Evolutionary conservation across 1,140 invertebrate genomes (phyloP).

Genomic region (Notospermus geniculatus): DNA sequence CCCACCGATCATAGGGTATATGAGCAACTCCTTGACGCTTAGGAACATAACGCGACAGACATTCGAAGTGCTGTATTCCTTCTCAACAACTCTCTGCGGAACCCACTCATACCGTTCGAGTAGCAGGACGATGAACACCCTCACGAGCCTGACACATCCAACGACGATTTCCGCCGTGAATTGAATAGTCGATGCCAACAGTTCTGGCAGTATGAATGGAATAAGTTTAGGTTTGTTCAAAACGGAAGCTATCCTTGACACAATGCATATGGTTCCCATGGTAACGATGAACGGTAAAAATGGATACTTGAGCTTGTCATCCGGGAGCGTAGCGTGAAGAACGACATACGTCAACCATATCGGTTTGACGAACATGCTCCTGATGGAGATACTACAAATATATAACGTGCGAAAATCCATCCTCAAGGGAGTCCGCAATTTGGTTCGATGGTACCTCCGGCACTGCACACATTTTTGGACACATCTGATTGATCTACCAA

Average conservation of each 20-base stretch:
- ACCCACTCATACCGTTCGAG: too few species aligned
- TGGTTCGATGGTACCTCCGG: conserved; percentile 33
- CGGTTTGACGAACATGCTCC: conserved; percentile 50
- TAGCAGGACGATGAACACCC: too few species aligned
- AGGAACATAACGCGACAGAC: too few species aligned
- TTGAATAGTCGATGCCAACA: conserved; percentile 42
- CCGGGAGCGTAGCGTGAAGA: conserved; percentile 26
- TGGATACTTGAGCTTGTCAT: conserved; percentile 32
- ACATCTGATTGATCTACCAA: conserved; percentile 37
- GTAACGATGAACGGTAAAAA: conserved; percentile 22
- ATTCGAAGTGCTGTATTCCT: too few species aligned
- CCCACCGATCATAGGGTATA: too few species aligned
- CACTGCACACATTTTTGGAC: conserved; percentile 26
- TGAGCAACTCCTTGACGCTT: too few species aligned
- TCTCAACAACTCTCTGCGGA: too few species aligned
- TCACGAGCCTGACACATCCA: conserved; percentile 17
- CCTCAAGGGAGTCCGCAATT: conserved; percentile 36
- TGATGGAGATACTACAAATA: conserved; percentile 38
- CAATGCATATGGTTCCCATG: conserved; percentile 41
- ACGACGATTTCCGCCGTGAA: conserved; percentile 48
- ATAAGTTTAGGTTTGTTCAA: conserved; percentile 44
- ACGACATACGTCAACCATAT: conserved; percentile 38
- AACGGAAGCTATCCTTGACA: conserved; percentile 34
- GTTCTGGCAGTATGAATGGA: conserved; percentile 36
- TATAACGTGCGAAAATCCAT: conserved; percentile 32